Evolutionary conservation across 2,888 invertebrate species (phyloP).

Genomic region (Tenthredo livida): DNA sequence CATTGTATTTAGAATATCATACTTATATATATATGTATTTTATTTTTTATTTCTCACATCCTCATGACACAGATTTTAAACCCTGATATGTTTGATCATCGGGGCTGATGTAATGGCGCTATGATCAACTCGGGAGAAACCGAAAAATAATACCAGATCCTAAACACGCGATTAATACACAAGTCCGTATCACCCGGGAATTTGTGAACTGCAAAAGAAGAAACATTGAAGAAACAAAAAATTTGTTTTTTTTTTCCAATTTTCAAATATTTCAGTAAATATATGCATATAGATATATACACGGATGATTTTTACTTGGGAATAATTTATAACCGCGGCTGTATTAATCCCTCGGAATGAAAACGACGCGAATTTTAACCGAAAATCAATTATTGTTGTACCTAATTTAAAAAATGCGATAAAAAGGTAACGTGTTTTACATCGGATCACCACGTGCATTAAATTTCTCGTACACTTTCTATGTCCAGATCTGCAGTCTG

Average conservation of each 20-base stretch:
- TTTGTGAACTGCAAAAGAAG: background rate
- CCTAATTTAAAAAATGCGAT: background rate
- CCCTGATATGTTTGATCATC: slow-evolving; percentile 47
- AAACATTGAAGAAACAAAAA: too few species aligned
- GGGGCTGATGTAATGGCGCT: background rate
- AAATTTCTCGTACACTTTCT: background rate
- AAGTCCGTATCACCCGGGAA: background rate
- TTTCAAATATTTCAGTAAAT: background rate
- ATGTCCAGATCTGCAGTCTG: background rate
- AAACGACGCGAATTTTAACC: background rate
- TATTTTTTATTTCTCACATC: background rate
- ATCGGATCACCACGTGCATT: background rate
- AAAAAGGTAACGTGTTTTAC: background rate
- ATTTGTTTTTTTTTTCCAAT: too few species aligned
- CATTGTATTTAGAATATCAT: slow-evolving; percentile 30
- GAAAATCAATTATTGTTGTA: background rate
- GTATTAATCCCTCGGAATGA: too few species aligned
- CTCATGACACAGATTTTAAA: slow-evolving; percentile 43
- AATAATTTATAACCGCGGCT: too few species aligned
- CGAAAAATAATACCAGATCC: background rate
- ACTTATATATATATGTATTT: background rate
- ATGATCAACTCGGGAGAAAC: background rate
- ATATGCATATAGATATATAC: background rate
- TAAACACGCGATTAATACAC: background rate
- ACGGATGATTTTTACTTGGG: background rate